Conservation (phyloP, 2,888 invertebrate species). For the Euplagia quadripunctaria region DNA sequence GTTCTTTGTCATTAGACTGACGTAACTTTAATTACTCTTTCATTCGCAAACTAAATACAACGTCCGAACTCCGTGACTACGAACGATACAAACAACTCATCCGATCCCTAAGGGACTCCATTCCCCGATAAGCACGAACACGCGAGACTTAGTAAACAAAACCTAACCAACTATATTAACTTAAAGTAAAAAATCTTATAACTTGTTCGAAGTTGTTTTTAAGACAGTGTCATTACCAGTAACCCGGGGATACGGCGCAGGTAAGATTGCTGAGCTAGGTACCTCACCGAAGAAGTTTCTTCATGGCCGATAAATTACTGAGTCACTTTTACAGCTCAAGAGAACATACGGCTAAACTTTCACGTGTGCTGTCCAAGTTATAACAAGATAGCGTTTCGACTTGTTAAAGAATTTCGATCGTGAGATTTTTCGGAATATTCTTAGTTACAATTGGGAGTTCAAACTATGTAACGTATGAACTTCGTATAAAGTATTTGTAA, state of each 20-base stretch:
- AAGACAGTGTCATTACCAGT: conserved; percentile 57
- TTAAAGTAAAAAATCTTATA: conserved; percentile 43
- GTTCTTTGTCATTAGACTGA: not conserved
- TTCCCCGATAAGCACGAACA: conserved; percentile 39
- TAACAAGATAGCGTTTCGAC: conserved; percentile 51
- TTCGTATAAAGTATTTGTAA: not conserved
- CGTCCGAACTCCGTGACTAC: conserved; percentile 36
- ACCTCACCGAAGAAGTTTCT: conserved; percentile 73
- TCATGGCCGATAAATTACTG: conserved; percentile 83
- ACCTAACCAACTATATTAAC: conserved; percentile 14
- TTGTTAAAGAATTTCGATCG: conserved; percentile 41
- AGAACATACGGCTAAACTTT: conserved; percentile 81
- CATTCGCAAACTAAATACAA: conserved; percentile 40
- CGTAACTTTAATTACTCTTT: conserved; percentile 25
- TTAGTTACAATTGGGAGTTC: conserved; percentile 8
- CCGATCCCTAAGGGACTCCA: conserved; percentile 37
- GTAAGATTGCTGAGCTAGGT: conserved; percentile 71
- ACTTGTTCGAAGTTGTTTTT: conserved; percentile 50
- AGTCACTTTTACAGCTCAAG: conserved; percentile 84
- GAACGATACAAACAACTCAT: conserved; percentile 31
- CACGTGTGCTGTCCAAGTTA: conserved; percentile 54
- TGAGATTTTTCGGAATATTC: conserved; percentile 23
- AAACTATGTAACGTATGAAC: not conserved
- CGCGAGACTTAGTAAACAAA: conserved; percentile 45
- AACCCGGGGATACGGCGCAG: conserved; percentile 56